Base-by-base conservation (phyloP, 2,797 vertebrate genomes). In the Phylloscopus collybita region DNA sequence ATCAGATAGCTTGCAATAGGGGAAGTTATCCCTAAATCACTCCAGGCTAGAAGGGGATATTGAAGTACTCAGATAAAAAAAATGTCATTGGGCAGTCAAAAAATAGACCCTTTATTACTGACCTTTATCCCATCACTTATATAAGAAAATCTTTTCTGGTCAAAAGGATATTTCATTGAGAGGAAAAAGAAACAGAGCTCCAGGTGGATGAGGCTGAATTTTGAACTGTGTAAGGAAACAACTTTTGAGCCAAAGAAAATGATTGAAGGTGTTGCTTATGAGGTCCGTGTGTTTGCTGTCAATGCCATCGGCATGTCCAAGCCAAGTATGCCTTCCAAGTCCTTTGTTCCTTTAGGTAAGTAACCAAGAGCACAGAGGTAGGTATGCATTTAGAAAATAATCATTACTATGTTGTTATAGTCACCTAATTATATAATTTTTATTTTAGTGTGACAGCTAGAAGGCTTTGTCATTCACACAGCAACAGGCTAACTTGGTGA, bases 121-220 rank as follows among this genome's bases (percentile, higher is more conserved):
- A 82, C 21, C 44, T 81, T 79, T 44, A 59, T 65, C 16, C 5
- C 16, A 22, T 62, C 18, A 9, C 12, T 72, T 66, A 34, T 16
- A 9, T 45, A 86, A 66, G 29, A 70, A 70, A 34, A 13, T 92
- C 61, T 91, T 93, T 11, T 83, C 79, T 80, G 66, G 16, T 61
- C 65, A 69, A 73, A 87, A 99, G 99, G 99, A 10, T 99, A 99
- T 92, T 99, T 98, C 92, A 98, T 99, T 80, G 99, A 99, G 97
- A 98, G 99, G 86, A 99, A 99, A 95, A 99, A 99, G 98, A 99
- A 99, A 79, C 99, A 99, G 97, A 99, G 99, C 91, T 99, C 99
- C 88, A 98, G 99, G 51, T 99, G 99, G 99, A 99, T 99, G 99
- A 98, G 99, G 82, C 80, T 99, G 91, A 99, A 99, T 97, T 99